These are phyloP conservation scores for Chloroclystis v-ata DNA, from an alignment of 2,888 invertebrate genomes.

Conservation along the genomic window DNA sequence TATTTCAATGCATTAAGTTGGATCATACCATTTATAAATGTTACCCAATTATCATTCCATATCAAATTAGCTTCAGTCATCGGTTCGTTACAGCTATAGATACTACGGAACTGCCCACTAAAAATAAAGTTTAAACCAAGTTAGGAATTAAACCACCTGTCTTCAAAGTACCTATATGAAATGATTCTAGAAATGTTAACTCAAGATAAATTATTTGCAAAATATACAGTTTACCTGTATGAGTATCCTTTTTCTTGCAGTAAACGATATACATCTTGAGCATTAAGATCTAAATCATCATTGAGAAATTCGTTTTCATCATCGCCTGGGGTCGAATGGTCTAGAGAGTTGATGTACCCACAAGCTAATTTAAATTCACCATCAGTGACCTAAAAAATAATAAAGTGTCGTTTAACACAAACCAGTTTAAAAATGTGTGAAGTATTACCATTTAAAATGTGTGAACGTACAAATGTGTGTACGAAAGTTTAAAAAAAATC, in stretches of 20 bases:
- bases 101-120: conserved; percentile 43
- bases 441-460: too few species aligned
- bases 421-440: too few species aligned
- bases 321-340: background rate
- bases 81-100: conserved; percentile 27
- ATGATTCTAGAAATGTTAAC: too few species aligned
- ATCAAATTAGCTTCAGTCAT: conserved; percentile 47
- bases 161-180: too few species aligned
- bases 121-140: background rate
- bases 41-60: conserved; percentile 89
- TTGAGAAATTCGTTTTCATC: background rate
- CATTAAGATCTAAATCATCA: background rate
- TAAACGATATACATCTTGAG: conserved; percentile 15
- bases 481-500: too few species aligned
- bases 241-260: conserved; percentile 16
- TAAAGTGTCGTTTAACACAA: too few species aligned
- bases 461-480: too few species aligned
- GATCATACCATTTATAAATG: conserved; percentile 88
- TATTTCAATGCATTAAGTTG: conserved; percentile 83
- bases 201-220: too few species aligned
- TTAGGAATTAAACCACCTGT: background rate
- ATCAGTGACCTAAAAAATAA: conserved; percentile 11
- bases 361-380: conserved; percentile 11
- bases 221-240: conserved; percentile 9
- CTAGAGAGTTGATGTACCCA: conserved; percentile 12